Evolutionary conservation across 2,888 invertebrate species (phyloP), one percentile per base, ranked within the genome.

Genomic region (Plutella xylostella): DNA sequence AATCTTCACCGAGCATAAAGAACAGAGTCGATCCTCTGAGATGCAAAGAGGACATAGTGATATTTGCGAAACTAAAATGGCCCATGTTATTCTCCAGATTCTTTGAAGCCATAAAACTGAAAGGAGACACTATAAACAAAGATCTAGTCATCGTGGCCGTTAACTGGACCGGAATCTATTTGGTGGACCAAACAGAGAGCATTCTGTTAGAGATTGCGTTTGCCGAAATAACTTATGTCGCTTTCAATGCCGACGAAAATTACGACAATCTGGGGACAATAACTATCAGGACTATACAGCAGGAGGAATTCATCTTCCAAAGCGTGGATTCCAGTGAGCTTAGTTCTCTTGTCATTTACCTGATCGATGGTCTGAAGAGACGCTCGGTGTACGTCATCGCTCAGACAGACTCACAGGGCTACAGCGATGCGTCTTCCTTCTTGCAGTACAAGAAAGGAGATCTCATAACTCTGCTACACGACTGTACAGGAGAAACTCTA

Each of bases 51-150:
- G 95, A 97, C 63, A 91, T 98, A 43, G 96, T 97, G 0, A 90
- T 92, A 58, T 97, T 92, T 72, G 93, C 96, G 2, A 95, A 95
- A 78, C 84, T 92, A 50, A 93, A 94, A 56, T 98, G 97, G 97
- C 96, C 97, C 0, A 90, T 98, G 70, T 80, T 97, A 5, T 98
- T 98, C 72, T 97, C 97, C 0, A 87, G 94, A 62, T 97, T 97
- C 71, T 98, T 93, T 63, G 97, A 98, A 80, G 96, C 93, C 0
- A 85, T 92, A n/a, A 91, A 91, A 64, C 73, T 88, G 39, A 89
- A 90, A 49, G 92, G 92, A 0, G 89, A 90, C 0, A 82, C 86
- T 21, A 82, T 91, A 6, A 80, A 85, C 6, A 88, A 87, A 54
- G 87, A 90, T 55, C 90, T 94, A 56, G 88, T 96, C 17, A 94